Conservation (phyloP, 2,888 invertebrate species). For the Mactromeris polynyma region DNA sequence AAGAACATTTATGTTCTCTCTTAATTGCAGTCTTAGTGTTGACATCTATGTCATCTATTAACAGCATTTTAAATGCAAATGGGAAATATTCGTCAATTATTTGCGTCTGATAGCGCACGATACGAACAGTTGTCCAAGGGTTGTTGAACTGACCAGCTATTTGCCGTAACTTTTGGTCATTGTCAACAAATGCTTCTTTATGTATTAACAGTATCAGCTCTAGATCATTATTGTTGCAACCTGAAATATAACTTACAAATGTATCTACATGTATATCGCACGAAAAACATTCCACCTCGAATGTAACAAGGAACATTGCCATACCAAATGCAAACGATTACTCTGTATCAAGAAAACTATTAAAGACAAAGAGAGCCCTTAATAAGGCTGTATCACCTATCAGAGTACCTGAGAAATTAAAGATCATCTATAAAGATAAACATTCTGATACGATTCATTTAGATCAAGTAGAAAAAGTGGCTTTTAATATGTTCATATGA, state of each 20-base stretch:
- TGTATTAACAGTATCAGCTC: background rate
- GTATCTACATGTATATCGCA: too few relatives aligned
- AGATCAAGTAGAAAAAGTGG: too few relatives aligned
- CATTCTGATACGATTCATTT: too few relatives aligned
- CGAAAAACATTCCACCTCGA: too few relatives aligned
- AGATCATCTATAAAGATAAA: too few relatives aligned
- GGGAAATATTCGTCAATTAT: background rate
- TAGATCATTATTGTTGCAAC: background rate
- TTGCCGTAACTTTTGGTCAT: background rate
- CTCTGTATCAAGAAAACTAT: too few relatives aligned
- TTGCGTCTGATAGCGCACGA: background rate
- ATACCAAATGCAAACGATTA: too few relatives aligned
- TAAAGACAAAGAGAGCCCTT: too few relatives aligned
- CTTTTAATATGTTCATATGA: too few relatives aligned
- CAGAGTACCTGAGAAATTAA: too few relatives aligned
- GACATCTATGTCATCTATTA: constrained; percentile 13
- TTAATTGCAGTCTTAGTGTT: background rate
- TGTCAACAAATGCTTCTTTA: background rate
- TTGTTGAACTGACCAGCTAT: background rate
- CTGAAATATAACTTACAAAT: background rate
- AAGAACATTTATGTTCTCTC: background rate
- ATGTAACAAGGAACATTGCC: too few relatives aligned
- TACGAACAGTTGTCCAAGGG: background rate
- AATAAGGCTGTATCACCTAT: too few relatives aligned
- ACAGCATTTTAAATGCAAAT: background rate